These are phyloP conservation scores for Drosophila mojavensis DNA, from an alignment of 1,140 invertebrate genomes.

Conservation along the genomic window DNA sequence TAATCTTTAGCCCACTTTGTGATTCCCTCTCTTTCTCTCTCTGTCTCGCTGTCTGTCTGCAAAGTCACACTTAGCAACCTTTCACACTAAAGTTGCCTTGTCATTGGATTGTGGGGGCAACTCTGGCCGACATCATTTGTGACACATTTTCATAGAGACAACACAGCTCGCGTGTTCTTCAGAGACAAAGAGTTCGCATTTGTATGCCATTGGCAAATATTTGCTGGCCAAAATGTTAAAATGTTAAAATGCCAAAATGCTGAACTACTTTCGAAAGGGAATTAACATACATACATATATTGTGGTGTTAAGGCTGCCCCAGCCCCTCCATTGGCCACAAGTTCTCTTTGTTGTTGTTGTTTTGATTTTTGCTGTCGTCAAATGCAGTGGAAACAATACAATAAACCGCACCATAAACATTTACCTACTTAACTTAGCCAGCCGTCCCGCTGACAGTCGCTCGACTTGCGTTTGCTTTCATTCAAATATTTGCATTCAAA, in stretches of 20 bases:
- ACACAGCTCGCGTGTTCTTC: constrained; percentile 56
- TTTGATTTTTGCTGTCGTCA: constrained; percentile 58
- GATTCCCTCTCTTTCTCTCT: constrained; percentile 3
- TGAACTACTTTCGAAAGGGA: constrained; percentile 70
- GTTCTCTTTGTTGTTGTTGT: neutral
- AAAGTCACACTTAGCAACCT: constrained; percentile 49
- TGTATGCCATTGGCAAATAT: constrained; percentile 72
- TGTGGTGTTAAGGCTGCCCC: neutral
- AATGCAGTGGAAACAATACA: constrained; percentile 38
- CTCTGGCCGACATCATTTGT: constrained; percentile 40
- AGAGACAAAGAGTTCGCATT: constrained; percentile 45
- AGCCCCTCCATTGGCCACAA: neutral
- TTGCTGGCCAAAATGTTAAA: constrained; percentile 50
- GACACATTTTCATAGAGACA: constrained; percentile 69
- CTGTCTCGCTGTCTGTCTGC: too few species aligned
- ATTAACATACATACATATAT: constrained; percentile 64
- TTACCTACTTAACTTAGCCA: constrained; percentile 56
- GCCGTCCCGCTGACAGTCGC: neutral
- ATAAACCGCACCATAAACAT: constrained; percentile 65
- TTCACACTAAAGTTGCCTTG: constrained; percentile 70
- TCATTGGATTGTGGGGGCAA: constrained; percentile 56
- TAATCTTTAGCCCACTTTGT: constrained; percentile 46
- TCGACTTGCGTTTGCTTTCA: constrained; percentile 55
- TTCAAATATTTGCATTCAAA: constrained; percentile 69
- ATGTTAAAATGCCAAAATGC: constrained; percentile 38